Conservation (phyloP, 1,140 invertebrate genomes). For the Cylas formicarius region DNA sequence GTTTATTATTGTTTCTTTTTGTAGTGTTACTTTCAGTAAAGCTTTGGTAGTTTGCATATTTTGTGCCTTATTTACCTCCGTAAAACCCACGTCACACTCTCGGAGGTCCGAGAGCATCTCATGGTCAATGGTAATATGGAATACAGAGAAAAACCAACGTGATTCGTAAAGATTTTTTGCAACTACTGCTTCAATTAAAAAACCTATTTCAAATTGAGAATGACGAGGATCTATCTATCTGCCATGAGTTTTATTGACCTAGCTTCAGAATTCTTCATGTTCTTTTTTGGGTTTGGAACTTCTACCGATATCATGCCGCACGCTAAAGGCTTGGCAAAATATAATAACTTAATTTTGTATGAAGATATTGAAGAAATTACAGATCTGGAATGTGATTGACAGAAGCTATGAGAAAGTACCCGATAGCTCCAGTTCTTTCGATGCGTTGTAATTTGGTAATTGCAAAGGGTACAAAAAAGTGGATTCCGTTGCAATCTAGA, state of each 20-base stretch:
- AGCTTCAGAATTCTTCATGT: conserved; percentile 53
- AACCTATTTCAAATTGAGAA: too few species aligned
- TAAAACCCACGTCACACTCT: too few species aligned
- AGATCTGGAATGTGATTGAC: conserved; percentile 45
- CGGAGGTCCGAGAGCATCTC: too few species aligned
- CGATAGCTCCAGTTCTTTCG: conserved; percentile 32
- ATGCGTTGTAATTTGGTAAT: conserved; percentile 31
- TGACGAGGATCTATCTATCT: too few species aligned
- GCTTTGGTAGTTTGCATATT: too few species aligned
- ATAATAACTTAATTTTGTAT: conserved; percentile 45
- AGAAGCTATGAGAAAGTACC: conserved; percentile 47
- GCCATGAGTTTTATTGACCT: conserved; percentile 41
- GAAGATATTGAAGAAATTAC: conserved; percentile 47
- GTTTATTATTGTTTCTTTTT: too few species aligned
- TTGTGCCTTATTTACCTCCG: too few species aligned
- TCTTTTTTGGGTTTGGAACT: conserved; percentile 64
- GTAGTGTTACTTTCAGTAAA: too few species aligned
- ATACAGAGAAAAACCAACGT: conserved; percentile 33
- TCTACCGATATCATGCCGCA: conserved; percentile 53
- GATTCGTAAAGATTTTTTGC: conserved; percentile 45
- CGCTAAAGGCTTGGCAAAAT: conserved; percentile 40
- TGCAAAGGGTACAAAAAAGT: conserved; percentile 42
- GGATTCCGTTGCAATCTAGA: conserved; percentile 46
- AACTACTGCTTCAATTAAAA: too few species aligned
- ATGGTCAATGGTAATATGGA: conserved; percentile 36